These are phyloP conservation scores for Nymphalis polychloros DNA, from an alignment of 2,888 invertebrate genomes.

Conservation along the genomic window DNA sequence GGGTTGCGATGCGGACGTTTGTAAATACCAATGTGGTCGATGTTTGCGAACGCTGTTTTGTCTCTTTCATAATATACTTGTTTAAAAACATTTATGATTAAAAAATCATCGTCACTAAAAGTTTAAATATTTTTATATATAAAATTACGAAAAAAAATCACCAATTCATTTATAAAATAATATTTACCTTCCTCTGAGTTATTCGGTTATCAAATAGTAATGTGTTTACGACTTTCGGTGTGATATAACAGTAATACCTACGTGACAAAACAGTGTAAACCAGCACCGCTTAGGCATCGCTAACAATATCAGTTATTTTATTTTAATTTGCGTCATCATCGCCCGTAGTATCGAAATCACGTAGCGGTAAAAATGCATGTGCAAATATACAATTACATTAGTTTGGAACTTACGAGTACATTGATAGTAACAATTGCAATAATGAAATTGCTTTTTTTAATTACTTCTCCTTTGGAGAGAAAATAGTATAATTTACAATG, in stretches of 20 bases:
- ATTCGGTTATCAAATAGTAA: neutral
- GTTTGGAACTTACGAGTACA: neutral
- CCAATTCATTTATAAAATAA: too few relatives aligned
- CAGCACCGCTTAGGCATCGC: constrained; percentile 75
- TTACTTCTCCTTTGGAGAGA: neutral
- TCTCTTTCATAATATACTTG: constrained; percentile 44
- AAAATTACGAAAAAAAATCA: too few relatives aligned
- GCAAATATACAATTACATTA: constrained; percentile 5
- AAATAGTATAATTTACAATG: neutral
- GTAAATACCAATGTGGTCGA: constrained; percentile 62
- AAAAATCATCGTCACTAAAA: too few relatives aligned
- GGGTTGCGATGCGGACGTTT: constrained; percentile 58
- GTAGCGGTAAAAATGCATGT: constrained; percentile 25
- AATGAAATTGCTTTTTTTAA: constrained; percentile 8
- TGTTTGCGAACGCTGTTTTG: constrained; percentile 71
- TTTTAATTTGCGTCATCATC: constrained; percentile 71
- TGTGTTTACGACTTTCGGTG: neutral
- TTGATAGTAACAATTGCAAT: neutral
- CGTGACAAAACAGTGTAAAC: constrained; percentile 60
- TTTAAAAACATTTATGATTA: too few relatives aligned
- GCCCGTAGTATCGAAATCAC: constrained; percentile 37
- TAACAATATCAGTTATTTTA: constrained; percentile 55
- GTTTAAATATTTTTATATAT: too few relatives aligned
- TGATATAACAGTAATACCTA: neutral
- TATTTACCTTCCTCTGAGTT: too few relatives aligned